Conservation (phyloP, 2,797 vertebrate species). For the Bucorvus abyssinicus region DNA sequence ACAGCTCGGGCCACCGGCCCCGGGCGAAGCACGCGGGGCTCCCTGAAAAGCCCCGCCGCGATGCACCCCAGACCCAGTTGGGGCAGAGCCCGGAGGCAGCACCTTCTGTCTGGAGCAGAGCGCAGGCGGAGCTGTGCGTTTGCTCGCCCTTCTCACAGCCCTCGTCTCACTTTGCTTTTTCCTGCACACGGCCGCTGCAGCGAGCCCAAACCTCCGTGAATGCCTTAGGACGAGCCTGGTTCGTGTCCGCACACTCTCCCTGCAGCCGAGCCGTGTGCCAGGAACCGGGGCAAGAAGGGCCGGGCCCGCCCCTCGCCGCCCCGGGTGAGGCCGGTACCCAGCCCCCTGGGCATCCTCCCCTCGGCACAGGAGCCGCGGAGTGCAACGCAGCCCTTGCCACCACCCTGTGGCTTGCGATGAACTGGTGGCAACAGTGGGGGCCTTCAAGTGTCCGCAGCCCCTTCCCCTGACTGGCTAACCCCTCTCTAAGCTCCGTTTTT, state of each 20-base stretch:
- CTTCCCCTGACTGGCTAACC: accelerated
- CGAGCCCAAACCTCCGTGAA: accelerated
- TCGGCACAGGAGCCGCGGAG: accelerated
- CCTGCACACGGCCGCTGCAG: accelerated
- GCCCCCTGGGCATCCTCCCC: accelerated
- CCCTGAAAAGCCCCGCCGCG: too few relatives aligned
- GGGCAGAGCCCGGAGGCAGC: not conserved
- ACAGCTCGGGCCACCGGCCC: too few relatives aligned
- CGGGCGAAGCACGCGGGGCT: too few relatives aligned
- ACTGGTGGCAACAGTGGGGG: accelerated
- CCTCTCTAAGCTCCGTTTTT: not conserved
- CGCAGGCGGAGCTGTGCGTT: too few relatives aligned
- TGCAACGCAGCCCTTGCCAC: too few relatives aligned
- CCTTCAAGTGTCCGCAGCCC: too few relatives aligned
- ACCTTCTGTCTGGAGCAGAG: too few relatives aligned
- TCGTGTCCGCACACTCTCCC: too few relatives aligned
- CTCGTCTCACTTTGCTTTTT: not conserved
- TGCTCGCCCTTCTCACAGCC: too few relatives aligned
- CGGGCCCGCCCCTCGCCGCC: accelerated
- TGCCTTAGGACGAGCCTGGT: accelerated
- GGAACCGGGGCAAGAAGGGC: accelerated
- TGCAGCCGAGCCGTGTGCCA: not conserved
- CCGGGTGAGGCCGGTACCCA: accelerated
- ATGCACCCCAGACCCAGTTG: too few relatives aligned
- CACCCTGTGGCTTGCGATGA: not conserved